Evolutionary conservation across 2,888 invertebrate species (phyloP), one percentile per base, ranked within the genome.

Genomic region (Cheilosia urbana): DNA sequence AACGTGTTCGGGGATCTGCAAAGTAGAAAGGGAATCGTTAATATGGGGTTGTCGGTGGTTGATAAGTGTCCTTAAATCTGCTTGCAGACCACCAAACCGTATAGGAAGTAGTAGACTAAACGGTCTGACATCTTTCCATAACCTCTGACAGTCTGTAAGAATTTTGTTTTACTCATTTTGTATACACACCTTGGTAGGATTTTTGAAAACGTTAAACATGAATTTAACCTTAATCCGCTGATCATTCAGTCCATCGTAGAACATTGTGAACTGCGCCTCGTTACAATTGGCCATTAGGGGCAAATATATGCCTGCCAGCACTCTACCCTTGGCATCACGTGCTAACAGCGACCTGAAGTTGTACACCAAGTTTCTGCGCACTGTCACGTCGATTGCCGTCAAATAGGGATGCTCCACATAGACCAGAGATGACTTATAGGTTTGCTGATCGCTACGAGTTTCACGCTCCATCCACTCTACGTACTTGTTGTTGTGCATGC

Each of bases 321-420:
- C 94, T 88, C 96, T 95, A 62, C 97, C 97, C 89, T 97, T 97
- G 87, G 95, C 95, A 92, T 97, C 96, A 68, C 98, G 94, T 5
- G 96, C 95, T 68, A 98, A 93, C 63, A 97, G 93, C 91, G 96
- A 96, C 90, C 96, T 94, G 91, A 88, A 94, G 90, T 96, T 96
- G 93, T 97, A 98, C 24, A 96, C 96, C 89, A 98, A 93, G 92
- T 98, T 98, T 89, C 98, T 95, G 89, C 98, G 95, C 91, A 98
- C 98, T 0, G 98, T 97, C 34, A 98, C 96, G 90, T 95, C 96
- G 68, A 98, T 94, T 58, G 97, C 96, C 66, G 96, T 95, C 88
- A 96, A 93, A 91, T 96, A 97, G 5, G 97, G 95, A 90, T 95
- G 94, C 66, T 95, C 95, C 75, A 96, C 94, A 91, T 97, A 98